Evolutionary conservation across 2,888 invertebrate genomes (phyloP).

Genomic region (Drepanosiphum platanoidis): DNA sequence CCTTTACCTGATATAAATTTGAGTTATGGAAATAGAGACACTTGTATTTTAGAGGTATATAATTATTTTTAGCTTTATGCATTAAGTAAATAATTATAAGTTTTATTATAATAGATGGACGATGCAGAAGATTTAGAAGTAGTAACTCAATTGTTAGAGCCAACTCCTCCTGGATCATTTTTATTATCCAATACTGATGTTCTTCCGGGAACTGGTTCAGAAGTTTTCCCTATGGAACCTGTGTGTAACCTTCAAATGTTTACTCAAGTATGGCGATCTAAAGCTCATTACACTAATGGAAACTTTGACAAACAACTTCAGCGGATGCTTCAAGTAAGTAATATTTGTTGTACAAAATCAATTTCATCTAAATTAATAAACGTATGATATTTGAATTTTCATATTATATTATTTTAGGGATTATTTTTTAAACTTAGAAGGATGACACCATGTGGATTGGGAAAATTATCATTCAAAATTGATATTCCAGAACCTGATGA

Average conservation of each 20-base stretch:
- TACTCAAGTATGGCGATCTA: constrained; percentile 78
- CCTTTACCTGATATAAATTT: constrained; percentile 75
- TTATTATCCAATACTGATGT: constrained; percentile 82
- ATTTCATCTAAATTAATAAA: not conserved
- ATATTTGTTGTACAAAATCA: constrained; percentile 10
- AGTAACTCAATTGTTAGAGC: constrained; percentile 78
- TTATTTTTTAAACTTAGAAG: constrained; percentile 88
- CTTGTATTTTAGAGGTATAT: constrained; percentile 78
- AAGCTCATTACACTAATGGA: constrained; percentile 68
- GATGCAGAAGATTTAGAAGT: constrained; percentile 85
- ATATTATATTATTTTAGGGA: constrained; percentile 52
- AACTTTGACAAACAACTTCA: constrained; percentile 70
- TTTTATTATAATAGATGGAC: constrained; percentile 72
- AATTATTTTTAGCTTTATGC: constrained; percentile 65
- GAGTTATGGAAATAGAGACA: constrained; percentile 79
- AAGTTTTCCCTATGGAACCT: constrained; percentile 66
- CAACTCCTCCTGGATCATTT: constrained; percentile 79
- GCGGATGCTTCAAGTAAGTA: constrained; percentile 70
- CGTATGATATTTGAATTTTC: not conserved
- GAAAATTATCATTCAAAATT: constrained; percentile 82
- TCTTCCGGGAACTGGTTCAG: constrained; percentile 72
- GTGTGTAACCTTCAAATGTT: constrained; percentile 84
- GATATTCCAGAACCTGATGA: constrained; percentile 87
- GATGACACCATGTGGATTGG: constrained; percentile 87
- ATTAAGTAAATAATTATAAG: not conserved